Base-by-base conservation (phyloP, 1,140 invertebrate species). In the Camponotus vicinus region DNA sequence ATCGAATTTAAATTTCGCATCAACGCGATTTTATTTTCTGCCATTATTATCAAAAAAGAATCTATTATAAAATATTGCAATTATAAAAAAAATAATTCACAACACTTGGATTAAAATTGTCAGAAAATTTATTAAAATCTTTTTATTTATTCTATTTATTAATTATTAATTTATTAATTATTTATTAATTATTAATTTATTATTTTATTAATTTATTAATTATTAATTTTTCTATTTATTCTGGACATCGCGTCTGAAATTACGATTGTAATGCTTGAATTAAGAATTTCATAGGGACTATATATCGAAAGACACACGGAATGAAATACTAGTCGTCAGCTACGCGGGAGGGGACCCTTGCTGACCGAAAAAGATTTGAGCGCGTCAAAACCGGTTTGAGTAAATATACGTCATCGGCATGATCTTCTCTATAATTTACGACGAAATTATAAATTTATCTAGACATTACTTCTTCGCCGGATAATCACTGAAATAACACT, bases 341-440 rank as follows among this genome's bases (percentile, higher is more conserved):
- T 52, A 18, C 21, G 15, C 52, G 59, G 37, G 21, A 34, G 45
- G 7, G 27, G 49, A 71, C 32, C 21, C 63, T 67, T 40, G 7
- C 1, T 32, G 75, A 59, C 67, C 63, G 67, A 85, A 88, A 63
- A 89, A 82, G 63, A 57, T 57, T 83, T 49, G 63, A 80, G 49
- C 61, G 63, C 49, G 57, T 89, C 61, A 32, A 32, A 89, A 89
- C 88, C 88, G 88, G 87, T 89, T 89, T 69, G 57, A 71, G 84
- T 77, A 86, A 89, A 86, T 70, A 86, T 49, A 61, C 88, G 52
- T 88, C 87, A 80, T 45, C 52, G 42, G 9, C 37, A 40, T 27
- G 21, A 76, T 42, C 78, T 15, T 86, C 67, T 49, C 87, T 86
- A 11, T 86, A 89, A 89, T 89, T 86, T 64, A 76, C 87, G 18